phyloP scores from a whole-genome alignment of 2,113 vertebrate genomes.

The Naja naja region DNA sequence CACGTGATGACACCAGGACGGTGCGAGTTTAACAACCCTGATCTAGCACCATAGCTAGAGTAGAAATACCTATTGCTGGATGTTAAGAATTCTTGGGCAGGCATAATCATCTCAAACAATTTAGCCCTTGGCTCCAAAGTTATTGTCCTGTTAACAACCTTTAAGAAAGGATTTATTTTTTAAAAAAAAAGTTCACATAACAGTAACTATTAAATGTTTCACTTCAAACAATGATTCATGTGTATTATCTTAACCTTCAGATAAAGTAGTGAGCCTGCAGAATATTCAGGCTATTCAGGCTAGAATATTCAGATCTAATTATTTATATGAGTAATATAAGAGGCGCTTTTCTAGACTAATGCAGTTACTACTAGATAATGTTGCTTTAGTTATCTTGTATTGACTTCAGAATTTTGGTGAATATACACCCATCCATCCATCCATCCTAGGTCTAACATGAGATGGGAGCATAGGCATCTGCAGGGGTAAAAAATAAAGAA shows the following conservation, averaged over 20 bases:
- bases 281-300: background rate
- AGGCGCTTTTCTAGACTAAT: background rate
- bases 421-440: background rate
- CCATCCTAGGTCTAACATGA: background rate
- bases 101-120: background rate
- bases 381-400: background rate
- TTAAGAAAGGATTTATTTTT: slow-evolving; percentile 2
- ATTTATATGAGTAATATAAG: background rate
- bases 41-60: background rate
- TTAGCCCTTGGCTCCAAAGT: background rate
- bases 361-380: background rate
- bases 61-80: background rate
- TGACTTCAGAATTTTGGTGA: background rate
- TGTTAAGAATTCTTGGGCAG: background rate
- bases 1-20: no score
- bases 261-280: background rate
- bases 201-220: background rate
- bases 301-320: background rate
- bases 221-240: background rate
- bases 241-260: background rate
- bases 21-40: no score
- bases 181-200: background rate
- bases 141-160: background rate
- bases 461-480: background rate
- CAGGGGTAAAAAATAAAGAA: background rate